phyloP scores from a whole-genome alignment of 2,797 vertebrate genomes.

The Liasis olivaceus region DNA sequence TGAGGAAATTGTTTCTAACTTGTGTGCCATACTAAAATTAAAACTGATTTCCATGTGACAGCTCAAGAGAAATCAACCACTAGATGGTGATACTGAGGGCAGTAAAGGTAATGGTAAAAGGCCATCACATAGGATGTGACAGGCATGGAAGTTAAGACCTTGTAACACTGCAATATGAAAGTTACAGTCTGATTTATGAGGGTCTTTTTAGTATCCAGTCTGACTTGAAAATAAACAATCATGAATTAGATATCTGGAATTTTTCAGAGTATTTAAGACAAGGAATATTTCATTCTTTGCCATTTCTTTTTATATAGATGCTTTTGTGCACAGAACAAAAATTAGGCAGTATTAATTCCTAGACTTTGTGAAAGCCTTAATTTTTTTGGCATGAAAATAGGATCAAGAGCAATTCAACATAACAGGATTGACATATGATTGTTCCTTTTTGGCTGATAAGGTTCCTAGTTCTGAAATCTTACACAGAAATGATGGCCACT shows the following conservation, averaged over 20 bases:
- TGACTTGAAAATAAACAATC: not conserved
- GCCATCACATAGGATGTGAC: not conserved
- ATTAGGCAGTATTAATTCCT: not conserved
- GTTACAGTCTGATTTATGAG: not conserved
- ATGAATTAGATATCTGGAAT: not conserved
- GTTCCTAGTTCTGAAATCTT: not conserved
- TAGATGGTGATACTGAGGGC: not conserved
- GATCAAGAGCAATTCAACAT: not conserved
- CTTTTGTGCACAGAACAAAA: not conserved
- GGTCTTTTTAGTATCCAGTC: not conserved
- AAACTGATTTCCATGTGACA: not conserved
- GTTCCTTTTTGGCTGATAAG: not conserved
- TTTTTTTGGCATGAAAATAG: not conserved
- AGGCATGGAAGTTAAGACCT: not conserved
- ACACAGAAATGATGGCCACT: not conserved
- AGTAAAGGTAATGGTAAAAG: not conserved
- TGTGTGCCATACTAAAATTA: not conserved
- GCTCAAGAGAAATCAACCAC: not conserved
- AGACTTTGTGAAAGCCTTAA: not conserved
- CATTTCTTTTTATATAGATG: not conserved
- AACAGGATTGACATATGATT: not conserved
- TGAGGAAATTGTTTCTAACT: not conserved
- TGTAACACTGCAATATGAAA: not conserved
- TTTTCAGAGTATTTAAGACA: not conserved
- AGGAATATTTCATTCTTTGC: not conserved